Evolutionary conservation across 1,140 invertebrate genomes (phyloP).

Genomic region (Mya arenaria): DNA sequence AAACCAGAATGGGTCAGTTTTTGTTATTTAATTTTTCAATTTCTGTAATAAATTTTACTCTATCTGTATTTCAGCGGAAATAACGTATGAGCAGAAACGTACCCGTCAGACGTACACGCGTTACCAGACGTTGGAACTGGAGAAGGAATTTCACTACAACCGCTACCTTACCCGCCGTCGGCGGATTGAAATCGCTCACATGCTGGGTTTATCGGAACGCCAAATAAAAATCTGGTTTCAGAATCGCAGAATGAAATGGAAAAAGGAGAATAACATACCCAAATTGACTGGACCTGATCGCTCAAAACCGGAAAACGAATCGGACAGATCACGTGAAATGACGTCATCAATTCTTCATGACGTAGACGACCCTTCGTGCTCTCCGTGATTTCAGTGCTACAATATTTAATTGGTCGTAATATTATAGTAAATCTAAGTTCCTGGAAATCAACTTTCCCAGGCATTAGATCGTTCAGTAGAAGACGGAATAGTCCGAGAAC

Average conservation of each 20-base stretch:
- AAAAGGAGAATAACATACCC: conserved; percentile 86
- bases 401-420: no score
- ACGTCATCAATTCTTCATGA: conserved; percentile 58
- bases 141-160: conserved; percentile 81
- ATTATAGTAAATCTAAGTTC: no score
- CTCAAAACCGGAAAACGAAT: conserved; percentile 70
- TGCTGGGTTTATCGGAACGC: conserved; percentile 92
- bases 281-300: conserved; percentile 76
- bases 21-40: neutral
- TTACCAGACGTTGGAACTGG: conserved; percentile 79
- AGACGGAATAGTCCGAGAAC: no score
- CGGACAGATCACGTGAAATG: conserved; percentile 56
- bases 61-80: conserved; percentile 62
- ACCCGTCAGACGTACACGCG: conserved; percentile 95
- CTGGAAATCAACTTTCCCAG: no score
- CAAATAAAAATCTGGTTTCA: conserved; percentile 93
- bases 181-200: conserved; percentile 94
- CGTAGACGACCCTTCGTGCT: conserved; percentile 50
- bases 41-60: neutral
- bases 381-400: no score
- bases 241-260: conserved; percentile 99
- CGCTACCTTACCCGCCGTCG: conserved; percentile 86
- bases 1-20: neutral
- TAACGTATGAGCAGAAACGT: conserved; percentile 74
- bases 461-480: no score